Percentiles rank a stretch among this genome's conserved stretches.
These are phyloP conservation scores for Pantala flavescens DNA, from an alignment of 1,140 invertebrate genomes.

Conservation along the genomic window DNA sequence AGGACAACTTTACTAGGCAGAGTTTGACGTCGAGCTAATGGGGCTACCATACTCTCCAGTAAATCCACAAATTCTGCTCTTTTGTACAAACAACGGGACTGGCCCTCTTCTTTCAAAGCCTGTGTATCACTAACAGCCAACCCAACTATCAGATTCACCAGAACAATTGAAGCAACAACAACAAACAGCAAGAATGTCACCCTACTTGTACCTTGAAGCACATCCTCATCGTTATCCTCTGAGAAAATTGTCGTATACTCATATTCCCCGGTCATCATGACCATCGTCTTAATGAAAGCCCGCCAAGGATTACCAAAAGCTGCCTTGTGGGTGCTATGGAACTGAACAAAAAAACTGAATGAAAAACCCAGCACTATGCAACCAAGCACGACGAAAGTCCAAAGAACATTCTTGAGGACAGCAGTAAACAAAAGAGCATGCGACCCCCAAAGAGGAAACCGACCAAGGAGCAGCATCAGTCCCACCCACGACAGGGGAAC, in stretches of 20 bases:
- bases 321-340: conserved; percentile 30
- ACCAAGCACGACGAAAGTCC: conserved; percentile 36
- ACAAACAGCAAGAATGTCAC: conserved; percentile 29
- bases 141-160: conserved; percentile 39
- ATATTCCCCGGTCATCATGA: conserved; percentile 50
- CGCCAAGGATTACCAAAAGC: conserved; percentile 36
- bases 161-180: conserved; percentile 33
- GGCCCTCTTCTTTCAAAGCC: conserved; percentile 30
- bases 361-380: conserved; percentile 42
- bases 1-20: not conserved
- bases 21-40: not conserved
- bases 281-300: conserved; percentile 40
- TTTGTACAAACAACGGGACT: conserved; percentile 33
- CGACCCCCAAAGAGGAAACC: conserved; percentile 39
- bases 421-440: conserved; percentile 43
- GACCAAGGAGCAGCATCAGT: conserved; percentile 41
- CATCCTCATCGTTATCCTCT: not conserved
- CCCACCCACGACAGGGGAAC: conserved; percentile 41
- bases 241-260: conserved; percentile 32
- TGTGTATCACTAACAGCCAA: conserved; percentile 38
- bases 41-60: conserved; percentile 26
- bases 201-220: conserved; percentile 23
- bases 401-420: conserved; percentile 37
- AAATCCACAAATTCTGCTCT: conserved; percentile 35
- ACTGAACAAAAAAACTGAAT: conserved; percentile 42